Conservation (phyloP, 2,888 invertebrate species). For the Chironomus tentans region DNA sequence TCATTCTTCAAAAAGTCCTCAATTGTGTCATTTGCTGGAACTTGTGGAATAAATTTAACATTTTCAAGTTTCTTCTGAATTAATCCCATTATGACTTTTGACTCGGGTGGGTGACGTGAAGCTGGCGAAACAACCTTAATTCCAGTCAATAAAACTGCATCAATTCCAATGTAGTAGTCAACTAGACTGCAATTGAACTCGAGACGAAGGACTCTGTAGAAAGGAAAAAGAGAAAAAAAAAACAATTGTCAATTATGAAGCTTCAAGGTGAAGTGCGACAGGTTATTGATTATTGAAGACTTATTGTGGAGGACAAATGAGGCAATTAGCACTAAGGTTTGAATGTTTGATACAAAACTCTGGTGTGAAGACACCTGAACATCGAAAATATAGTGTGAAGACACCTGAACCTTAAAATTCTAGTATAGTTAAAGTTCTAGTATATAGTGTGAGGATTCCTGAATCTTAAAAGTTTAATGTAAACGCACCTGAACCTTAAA, state of each 20-base stretch:
- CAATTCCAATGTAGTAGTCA: slow-evolving; percentile 80
- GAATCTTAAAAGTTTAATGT: too few relatives aligned
- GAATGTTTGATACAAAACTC: too few relatives aligned
- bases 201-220: slow-evolving; percentile 59
- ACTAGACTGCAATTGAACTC: slow-evolving; percentile 77
- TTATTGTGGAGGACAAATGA: not conserved
- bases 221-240: not conserved
- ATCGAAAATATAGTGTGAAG: too few relatives aligned
- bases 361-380: too few relatives aligned
- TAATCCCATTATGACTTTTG: slow-evolving; percentile 32
- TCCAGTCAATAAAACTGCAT: slow-evolving; percentile 73
- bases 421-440: too few relatives aligned
- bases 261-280: not conserved
- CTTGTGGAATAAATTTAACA: slow-evolving; percentile 37
- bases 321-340: too few relatives aligned
- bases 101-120: slow-evolving; percentile 30
- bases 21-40: slow-evolving; percentile 33
- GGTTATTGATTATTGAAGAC: not conserved
- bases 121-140: slow-evolving; percentile 34
- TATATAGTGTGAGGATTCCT: too few relatives aligned
- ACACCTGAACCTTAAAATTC: too few relatives aligned
- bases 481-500: too few relatives aligned
- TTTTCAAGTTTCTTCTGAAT: slow-evolving; percentile 39
- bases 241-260: not conserved
- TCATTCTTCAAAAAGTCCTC: slow-evolving; percentile 39